Base-by-base conservation (phyloP, 1,140 invertebrate species). In the Aphelinus certus region DNA sequence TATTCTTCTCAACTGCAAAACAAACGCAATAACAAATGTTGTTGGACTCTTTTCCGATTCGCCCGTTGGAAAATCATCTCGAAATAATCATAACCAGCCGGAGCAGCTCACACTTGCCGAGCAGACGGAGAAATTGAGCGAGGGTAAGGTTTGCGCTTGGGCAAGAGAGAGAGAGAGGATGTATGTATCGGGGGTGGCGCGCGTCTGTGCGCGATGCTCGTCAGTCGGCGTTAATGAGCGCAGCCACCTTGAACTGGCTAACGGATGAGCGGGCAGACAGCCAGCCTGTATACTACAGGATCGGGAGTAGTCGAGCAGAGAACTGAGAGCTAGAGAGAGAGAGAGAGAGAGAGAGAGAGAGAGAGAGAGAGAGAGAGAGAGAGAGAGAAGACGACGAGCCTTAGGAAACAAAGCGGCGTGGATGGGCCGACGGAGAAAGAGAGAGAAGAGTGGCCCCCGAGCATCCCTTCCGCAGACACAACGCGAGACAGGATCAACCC, bases 171-270 rank as follows among this genome's bases (percentile, higher is more conserved):
- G 49, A 56, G 51, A 56, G 51, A 56, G 65, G 26, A 26, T 26
- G 26, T 26, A 26, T 26, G 70, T 63, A 51, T 56, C 56, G 60
- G 57, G 46, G 48, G 74, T 71, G 72, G 58, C 65, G 58, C 48
- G 42, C 49, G 48, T 7, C 53, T 26, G 26, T 26, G 26, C 26
- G 26, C 26, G 26, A 26, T 26, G 26, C 26, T 26, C 26, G 26
- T 26, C 26, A 26, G 74, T 78, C 77, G 66, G 75, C 81, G 83
- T 81, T 86, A 87, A 86, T 87, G 85, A 87, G 83, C 81, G 85
- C 83, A 84, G 84, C 85, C 85, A 87, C 86, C 85, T 87, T 87
- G 85, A 87, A 86, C 83, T 83, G 84, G 83, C 82, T 84, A 86
- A 86, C 83, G 84, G 85, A 84, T 86, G 84, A 87, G 81, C 83